Conservation (phyloP, 2,888 invertebrate species). For the Pristionchus japonicus region DNA sequence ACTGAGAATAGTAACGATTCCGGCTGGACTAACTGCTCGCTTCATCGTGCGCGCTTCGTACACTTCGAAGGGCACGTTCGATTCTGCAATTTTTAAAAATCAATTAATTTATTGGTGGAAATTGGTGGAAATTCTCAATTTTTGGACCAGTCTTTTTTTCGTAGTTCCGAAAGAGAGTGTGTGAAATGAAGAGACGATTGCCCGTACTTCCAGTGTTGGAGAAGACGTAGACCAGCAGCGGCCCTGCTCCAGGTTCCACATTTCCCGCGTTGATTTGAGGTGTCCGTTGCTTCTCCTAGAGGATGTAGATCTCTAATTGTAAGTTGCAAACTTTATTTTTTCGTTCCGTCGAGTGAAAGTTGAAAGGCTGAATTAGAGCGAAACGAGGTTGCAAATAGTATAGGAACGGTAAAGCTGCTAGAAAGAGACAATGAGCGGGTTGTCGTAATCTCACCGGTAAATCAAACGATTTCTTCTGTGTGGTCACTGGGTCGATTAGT, state of each 20-base stretch:
- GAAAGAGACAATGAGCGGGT: too few species aligned
- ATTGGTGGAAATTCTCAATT: too few species aligned
- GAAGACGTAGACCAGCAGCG: background rate
- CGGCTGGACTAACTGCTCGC: background rate
- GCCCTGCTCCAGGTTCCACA: background rate
- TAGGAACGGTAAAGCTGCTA: too few species aligned
- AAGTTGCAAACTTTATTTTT: background rate
- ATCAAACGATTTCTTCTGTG: background rate
- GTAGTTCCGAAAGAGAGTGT: too few species aligned
- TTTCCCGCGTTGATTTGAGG: background rate
- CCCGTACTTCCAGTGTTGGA: conserved; percentile 4
- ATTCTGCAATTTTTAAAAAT: background rate
- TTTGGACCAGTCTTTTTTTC: too few species aligned
- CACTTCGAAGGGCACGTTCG: conserved; percentile 18
- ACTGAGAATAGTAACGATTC: background rate
- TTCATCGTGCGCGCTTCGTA: conserved; percentile 25
- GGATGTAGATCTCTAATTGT: background rate
- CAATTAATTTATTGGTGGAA: too few species aligned
- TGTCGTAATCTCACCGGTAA: too few species aligned
- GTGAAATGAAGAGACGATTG: too few species aligned
- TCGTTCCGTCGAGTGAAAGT: too few species aligned
- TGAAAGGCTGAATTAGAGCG: too few species aligned
- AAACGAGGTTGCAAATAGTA: too few species aligned
- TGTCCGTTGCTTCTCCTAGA: background rate
- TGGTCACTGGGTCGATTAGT: background rate